Percentiles rank a stretch among this genome's conserved stretches.
phyloP scores from a whole-genome alignment of 2,797 vertebrate genomes.

The Cyclura pinguis region DNA sequence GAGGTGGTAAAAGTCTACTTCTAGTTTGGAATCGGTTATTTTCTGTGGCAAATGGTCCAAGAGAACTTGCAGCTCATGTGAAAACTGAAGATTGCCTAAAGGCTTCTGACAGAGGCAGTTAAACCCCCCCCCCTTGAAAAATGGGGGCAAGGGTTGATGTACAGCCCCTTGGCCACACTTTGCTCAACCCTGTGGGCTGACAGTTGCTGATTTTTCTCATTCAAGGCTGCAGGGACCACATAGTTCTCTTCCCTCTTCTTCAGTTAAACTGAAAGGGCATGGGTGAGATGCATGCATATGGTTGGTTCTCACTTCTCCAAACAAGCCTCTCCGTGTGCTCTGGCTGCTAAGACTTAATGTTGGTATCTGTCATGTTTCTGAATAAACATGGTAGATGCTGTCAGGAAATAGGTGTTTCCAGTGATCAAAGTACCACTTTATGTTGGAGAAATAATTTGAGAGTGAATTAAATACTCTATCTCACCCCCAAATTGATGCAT shows the following conservation, averaged over 20 bases:
- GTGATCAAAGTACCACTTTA: not conserved
- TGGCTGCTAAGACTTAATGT: not conserved
- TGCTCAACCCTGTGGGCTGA: not conserved
- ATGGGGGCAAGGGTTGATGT: no score
- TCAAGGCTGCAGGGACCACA: not conserved
- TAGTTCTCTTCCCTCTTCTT: not conserved
- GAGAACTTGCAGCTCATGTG: no score
- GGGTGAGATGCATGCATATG: not conserved
- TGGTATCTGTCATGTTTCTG: not conserved
- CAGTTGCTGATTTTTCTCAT: not conserved
- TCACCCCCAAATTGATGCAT: not conserved
- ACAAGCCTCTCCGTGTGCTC: not conserved
- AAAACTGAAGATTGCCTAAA: no score
- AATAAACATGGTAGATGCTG: not conserved
- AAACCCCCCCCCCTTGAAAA: no score
- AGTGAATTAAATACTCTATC: not conserved
- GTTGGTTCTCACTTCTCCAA: no score
- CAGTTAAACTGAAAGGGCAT: not conserved
- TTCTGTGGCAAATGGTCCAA: no score
- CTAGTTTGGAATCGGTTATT: no score
- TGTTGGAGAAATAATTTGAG: not conserved
- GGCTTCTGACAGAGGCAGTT: no score
- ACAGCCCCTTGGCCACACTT: not conserved
- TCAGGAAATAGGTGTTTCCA: not conserved
- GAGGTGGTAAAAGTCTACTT: no score